These are phyloP conservation scores for Temnothorax rugatulus DNA, from an alignment of 2,888 invertebrate species.

Conservation along the genomic window DNA sequence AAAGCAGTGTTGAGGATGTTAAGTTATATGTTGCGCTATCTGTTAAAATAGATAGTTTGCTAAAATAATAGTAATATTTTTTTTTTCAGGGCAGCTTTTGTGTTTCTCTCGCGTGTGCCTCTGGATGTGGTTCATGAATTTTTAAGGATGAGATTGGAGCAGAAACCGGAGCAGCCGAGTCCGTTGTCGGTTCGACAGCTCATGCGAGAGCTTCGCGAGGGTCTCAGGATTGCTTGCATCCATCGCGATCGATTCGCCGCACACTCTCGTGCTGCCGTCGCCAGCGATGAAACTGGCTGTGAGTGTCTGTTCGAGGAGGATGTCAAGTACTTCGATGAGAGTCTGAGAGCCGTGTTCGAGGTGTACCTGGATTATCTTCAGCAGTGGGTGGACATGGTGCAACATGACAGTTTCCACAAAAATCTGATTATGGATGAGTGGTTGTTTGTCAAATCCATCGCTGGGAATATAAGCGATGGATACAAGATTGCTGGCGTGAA, in stretches of 20 bases:
- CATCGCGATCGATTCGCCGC: conserved; percentile 92
- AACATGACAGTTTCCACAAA: conserved; percentile 90
- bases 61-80: conserved; percentile 22
- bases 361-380: conserved; percentile 95
- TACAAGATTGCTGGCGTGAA: conserved; percentile 91
- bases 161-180: conserved; percentile 93
- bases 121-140: conserved; percentile 98
- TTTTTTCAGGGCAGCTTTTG: conserved; percentile 90
- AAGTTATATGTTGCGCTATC: no score
- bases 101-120: conserved; percentile 94
- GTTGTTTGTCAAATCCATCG: conserved; percentile 93
- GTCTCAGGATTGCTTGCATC: conserved; percentile 93
- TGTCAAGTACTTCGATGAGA: conserved; percentile 92
- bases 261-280: conserved; percentile 89
- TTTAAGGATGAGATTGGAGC: conserved; percentile 93
- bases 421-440: conserved; percentile 95
- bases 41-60: neutral
- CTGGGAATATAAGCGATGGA: conserved; percentile 92
- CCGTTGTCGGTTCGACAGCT: conserved; percentile 95
- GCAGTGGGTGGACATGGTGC: conserved; percentile 92
- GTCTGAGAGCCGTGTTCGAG: conserved; percentile 91
- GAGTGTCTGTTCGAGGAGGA: conserved; percentile 88
- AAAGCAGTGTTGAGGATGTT: no score
- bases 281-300: conserved; percentile 86
- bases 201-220: conserved; percentile 96